phyloP scores from a whole-genome alignment of 2,888 invertebrate genomes.

The Petrolisthes manimaculis region DNA sequence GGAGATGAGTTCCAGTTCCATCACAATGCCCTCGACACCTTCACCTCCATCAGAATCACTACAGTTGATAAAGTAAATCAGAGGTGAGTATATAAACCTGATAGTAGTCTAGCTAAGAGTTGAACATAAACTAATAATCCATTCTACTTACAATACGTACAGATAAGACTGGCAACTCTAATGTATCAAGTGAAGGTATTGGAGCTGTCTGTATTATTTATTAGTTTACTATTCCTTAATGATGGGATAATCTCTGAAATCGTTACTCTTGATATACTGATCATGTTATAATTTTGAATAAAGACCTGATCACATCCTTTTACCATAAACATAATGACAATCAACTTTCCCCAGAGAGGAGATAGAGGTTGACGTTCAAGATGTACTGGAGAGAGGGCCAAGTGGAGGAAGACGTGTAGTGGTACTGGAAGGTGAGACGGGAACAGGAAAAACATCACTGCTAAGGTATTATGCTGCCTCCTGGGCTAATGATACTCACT shows the following conservation, averaged over 20 bases:
- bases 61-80: background rate
- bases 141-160: too few species aligned
- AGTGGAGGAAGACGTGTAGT: background rate
- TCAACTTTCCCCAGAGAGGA: background rate
- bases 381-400: background rate
- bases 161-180: too few species aligned
- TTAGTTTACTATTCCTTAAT: too few species aligned
- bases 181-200: too few species aligned
- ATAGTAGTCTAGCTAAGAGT: too few species aligned
- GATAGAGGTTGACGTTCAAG: background rate
- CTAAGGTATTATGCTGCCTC: slow-evolving; percentile 20
- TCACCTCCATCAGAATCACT: slow-evolving; percentile 20
- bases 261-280: too few species aligned
- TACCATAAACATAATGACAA: background rate
- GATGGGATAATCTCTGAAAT: too few species aligned
- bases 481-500: background rate
- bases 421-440: slow-evolving; percentile 21
- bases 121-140: too few species aligned
- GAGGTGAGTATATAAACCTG: background rate
- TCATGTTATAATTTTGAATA: too few species aligned
- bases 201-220: too few species aligned
- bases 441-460: slow-evolving; percentile 33
- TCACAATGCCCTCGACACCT: background rate
- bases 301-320: too few species aligned
- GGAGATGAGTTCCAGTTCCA: background rate